Evolutionary conservation across 2,797 vertebrate species (phyloP).

Genomic region (Anolis apletophallus): DNA sequence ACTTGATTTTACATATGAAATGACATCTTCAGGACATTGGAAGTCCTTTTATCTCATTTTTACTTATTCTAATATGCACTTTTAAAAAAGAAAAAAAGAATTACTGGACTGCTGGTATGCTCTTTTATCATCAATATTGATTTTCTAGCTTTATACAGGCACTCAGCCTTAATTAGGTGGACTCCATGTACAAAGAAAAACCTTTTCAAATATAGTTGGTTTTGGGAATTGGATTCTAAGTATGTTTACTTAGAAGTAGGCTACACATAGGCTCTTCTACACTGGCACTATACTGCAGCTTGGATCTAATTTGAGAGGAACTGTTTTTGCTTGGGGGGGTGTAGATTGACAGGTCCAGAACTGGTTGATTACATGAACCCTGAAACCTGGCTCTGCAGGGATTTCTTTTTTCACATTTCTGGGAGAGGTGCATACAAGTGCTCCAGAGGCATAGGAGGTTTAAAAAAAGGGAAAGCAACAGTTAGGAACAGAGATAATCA

Average conservation of each 20-base stretch:
- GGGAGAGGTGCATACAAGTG: no score
- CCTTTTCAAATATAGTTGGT: conserved; percentile 67
- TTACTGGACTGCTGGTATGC: conserved; percentile 46
- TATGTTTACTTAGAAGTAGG: conserved; percentile 65
- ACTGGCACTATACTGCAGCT: no score
- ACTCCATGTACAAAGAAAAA: conserved; percentile 69
- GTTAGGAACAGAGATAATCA: no score
- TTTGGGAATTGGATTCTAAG: conserved; percentile 57
- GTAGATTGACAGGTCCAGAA: no score
- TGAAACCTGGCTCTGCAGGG: no score
- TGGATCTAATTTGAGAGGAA: no score
- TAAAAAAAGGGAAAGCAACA: no score
- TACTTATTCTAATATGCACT: conserved; percentile 78
- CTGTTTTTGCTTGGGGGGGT: no score
- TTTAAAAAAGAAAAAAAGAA: conserved; percentile 54
- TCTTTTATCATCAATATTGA: conserved; percentile 78
- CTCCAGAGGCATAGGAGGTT: no score
- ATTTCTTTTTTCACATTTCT: no score
- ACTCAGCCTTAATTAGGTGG: conserved; percentile 75
- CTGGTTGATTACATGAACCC: no score
- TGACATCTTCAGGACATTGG: conserved; percentile 69
- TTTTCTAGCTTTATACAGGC: conserved; percentile 75
- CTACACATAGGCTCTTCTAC: neutral
- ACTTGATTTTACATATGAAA: conserved; percentile 75
- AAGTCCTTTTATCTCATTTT: conserved; percentile 76